Percentiles rank a stretch among this genome's conserved stretches.
Evolutionary conservation across 1,140 invertebrate genomes (phyloP).

Genomic region (Phymastichus coffea): DNA sequence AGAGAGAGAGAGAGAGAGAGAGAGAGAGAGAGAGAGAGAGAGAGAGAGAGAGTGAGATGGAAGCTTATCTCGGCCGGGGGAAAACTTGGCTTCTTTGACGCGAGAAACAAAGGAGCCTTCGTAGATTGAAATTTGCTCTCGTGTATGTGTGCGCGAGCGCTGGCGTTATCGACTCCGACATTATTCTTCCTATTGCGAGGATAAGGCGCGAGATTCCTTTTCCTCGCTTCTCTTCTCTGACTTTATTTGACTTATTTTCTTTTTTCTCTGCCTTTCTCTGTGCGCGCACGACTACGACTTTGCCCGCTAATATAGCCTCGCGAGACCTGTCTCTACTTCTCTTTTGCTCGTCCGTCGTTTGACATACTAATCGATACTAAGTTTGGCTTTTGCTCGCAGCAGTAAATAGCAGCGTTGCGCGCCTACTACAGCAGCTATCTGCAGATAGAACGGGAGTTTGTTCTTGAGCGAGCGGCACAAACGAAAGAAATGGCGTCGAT

Average conservation of each 20-base stretch:
- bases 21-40: background rate
- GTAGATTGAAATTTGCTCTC: conserved; percentile 43
- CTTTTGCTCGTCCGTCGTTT: too few species aligned
- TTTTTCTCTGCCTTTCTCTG: background rate
- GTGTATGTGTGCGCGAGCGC: background rate
- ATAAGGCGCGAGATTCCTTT: conserved; percentile 27
- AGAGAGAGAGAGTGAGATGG: background rate
- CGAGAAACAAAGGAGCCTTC: conserved; percentile 34
- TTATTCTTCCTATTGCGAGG: conserved; percentile 40
- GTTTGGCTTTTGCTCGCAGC: too few species aligned
- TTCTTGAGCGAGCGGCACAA: too few species aligned
- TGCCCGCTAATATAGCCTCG: too few species aligned
- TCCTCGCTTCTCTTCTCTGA: background rate
- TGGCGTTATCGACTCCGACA: conserved; percentile 32
- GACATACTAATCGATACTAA: too few species aligned
- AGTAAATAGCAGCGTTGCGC: too few species aligned
- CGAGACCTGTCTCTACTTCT: too few species aligned
- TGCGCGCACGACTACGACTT: background rate
- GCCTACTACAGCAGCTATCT: too few species aligned
- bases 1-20: background rate
- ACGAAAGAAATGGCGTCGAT: too few species aligned
- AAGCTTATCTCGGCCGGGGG: background rate
- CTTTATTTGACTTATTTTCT: background rate
- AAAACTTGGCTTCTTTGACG: conserved; percentile 34
- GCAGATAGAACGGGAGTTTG: too few species aligned